phyloP scores from a whole-genome alignment of 2,113 vertebrate genomes.

The Sander vitreus region DNA sequence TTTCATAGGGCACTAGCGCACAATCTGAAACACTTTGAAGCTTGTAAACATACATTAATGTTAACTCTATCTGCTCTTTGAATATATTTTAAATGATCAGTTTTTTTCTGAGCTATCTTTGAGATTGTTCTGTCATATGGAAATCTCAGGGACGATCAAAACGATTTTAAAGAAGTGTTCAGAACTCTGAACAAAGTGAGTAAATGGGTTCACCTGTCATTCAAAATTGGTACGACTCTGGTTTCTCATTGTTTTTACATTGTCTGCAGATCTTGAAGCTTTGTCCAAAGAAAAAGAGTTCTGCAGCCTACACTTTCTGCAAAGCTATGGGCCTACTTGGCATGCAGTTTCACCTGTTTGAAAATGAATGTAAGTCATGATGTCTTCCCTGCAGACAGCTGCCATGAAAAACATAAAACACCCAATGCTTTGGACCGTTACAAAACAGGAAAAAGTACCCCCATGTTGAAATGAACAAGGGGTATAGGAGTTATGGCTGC shows the following conservation, averaged over 20 bases:
- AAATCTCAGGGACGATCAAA: slow-evolving; percentile 9
- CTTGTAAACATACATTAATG: slow-evolving; percentile 3
- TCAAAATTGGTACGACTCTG: background rate
- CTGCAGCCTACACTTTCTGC: slow-evolving; percentile 97
- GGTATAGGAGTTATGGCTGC: background rate
- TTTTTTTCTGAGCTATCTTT: background rate
- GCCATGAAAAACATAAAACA: background rate
- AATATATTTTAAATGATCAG: slow-evolving; percentile 15
- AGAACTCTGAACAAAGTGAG: background rate
- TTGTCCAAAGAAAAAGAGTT: slow-evolving; percentile 98
- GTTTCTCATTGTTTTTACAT: background rate
- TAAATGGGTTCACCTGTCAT: slow-evolving; percentile 1
- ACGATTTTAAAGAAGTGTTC: background rate
- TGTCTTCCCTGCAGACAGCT: background rate
- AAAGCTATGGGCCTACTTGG: slow-evolving; percentile 94
- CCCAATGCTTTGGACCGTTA: too few species aligned
- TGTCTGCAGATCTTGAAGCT: slow-evolving; percentile 93
- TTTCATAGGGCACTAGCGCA: slow-evolving; percentile 9
- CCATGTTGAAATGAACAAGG: background rate
- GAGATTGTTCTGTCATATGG: background rate
- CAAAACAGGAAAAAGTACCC: background rate
- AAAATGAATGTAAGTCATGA: slow-evolving; percentile 93
- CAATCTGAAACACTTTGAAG: slow-evolving; percentile 28
- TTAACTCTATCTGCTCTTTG: background rate
- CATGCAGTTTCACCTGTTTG: slow-evolving; percentile 97